A percentile compares a stretch with the other conserved stretches of the same genome.
Evolutionary conservation across 1,140 invertebrate species (phyloP).

Genomic region (Grapholita molesta): DNA sequence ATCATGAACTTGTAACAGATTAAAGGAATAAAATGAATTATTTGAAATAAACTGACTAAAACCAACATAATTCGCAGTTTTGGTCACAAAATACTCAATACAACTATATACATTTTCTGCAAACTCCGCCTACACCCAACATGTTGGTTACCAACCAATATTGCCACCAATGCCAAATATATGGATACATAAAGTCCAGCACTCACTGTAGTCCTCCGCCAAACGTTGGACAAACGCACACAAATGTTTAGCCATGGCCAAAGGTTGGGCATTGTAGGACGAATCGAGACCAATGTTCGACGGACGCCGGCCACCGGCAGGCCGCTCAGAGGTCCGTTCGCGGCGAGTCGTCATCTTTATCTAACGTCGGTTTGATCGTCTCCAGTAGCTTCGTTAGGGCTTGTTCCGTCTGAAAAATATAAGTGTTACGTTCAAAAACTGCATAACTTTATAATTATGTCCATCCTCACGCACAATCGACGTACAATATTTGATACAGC

Average conservation of each 20-base stretch:
- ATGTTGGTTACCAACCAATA: background rate
- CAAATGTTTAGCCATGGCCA: background rate
- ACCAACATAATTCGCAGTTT: background rate
- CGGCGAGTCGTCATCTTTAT: constrained; percentile 42
- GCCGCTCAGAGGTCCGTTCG: constrained; percentile 44
- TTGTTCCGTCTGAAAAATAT: constrained; percentile 79
- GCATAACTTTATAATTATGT: no score
- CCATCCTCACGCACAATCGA: no score
- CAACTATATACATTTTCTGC: background rate
- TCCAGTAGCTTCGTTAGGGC: constrained; percentile 82
- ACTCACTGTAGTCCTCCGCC: no score
- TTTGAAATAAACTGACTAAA: no score
- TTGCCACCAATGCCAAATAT: background rate
- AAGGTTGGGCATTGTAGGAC: background rate
- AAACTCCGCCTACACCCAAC: background rate
- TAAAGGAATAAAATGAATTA: no score
- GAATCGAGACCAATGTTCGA: background rate
- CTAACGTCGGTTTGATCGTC: constrained; percentile 81
- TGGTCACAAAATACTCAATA: background rate
- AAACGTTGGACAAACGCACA: background rate
- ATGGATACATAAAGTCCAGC: background rate
- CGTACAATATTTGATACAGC: no score
- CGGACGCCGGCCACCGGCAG: background rate
- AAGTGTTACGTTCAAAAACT: no score
- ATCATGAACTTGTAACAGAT: background rate